A percentile compares a stretch with the other conserved stretches of the same genome.
Conservation (phyloP, 2,888 invertebrate species). For the Phengaris alcon region DNA sequence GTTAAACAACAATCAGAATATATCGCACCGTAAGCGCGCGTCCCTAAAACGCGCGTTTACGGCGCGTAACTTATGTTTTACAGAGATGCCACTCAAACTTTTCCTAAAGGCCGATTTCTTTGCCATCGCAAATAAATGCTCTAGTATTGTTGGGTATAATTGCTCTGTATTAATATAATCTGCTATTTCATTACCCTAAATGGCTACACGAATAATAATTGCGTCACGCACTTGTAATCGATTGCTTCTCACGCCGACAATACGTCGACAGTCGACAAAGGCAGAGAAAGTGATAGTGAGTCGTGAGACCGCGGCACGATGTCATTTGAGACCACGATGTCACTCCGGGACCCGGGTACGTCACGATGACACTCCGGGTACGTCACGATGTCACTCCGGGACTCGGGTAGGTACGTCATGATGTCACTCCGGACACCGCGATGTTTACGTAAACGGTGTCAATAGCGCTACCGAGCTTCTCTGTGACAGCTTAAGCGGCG, state of each 20-base stretch:
- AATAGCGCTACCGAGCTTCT: no score
- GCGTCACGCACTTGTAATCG: background rate
- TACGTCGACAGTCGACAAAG: conserved; percentile 8
- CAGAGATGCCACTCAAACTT: no score
- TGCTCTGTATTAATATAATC: background rate
- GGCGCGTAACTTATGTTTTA: no score
- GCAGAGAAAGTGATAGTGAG: conserved; percentile 2
- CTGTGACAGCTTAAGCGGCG: no score
- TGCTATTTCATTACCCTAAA: background rate
- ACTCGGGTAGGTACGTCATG: no score
- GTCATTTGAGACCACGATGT: background rate
- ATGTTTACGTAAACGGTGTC: no score
- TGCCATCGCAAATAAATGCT: no score
- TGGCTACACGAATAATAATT: background rate
- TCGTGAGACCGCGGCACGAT: background rate
- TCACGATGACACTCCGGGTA: background rate
- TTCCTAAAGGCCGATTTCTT: no score
- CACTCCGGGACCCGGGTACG: background rate
- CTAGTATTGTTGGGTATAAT: background rate
- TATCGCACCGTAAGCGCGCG: no score
- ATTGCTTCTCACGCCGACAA: conserved; percentile 1
- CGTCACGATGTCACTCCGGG: background rate
- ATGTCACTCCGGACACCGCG: no score
- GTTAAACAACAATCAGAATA: no score
- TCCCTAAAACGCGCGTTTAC: no score